Evolutionary conservation across 2,113 vertebrate species (phyloP).

Genomic region (Scytalopus superciliaris): DNA sequence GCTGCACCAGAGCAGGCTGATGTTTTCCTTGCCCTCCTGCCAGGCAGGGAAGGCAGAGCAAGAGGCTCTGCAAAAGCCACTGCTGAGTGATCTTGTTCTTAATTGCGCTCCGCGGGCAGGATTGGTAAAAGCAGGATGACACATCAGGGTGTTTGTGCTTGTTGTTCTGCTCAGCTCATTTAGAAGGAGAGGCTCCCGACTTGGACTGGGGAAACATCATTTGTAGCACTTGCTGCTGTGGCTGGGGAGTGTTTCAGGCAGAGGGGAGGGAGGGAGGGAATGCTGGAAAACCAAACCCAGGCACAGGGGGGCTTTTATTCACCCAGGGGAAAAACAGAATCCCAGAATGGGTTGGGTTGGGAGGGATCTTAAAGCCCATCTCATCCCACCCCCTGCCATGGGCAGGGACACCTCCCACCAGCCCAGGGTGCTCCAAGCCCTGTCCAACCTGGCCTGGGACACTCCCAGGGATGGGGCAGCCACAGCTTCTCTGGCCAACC

Average conservation of each 20-base stretch:
- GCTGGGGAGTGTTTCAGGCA: background rate
- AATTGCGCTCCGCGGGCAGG: background rate
- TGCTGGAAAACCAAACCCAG: background rate
- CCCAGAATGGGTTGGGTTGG: background rate
- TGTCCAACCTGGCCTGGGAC: background rate
- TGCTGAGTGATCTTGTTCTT: conserved; percentile 8
- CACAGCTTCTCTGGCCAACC: background rate
- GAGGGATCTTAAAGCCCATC: background rate
- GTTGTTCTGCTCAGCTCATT: background rate
- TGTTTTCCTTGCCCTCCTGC: background rate
- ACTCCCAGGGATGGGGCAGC: background rate
- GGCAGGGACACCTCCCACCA: background rate
- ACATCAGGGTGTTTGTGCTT: background rate
- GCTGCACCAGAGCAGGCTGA: background rate
- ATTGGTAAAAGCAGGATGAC: background rate
- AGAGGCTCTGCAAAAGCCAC: background rate
- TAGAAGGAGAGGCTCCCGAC: background rate
- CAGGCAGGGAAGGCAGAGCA: background rate
- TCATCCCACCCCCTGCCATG: background rate
- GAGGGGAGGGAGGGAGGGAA: background rate
- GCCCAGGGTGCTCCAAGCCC: background rate
- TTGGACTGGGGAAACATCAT: background rate
- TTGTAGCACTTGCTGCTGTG: background rate
- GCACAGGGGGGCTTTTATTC: background rate
- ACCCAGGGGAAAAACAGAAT: background rate